Conservation (phyloP, 1,140 invertebrate species). For the Drosophila kikkawai region DNA sequence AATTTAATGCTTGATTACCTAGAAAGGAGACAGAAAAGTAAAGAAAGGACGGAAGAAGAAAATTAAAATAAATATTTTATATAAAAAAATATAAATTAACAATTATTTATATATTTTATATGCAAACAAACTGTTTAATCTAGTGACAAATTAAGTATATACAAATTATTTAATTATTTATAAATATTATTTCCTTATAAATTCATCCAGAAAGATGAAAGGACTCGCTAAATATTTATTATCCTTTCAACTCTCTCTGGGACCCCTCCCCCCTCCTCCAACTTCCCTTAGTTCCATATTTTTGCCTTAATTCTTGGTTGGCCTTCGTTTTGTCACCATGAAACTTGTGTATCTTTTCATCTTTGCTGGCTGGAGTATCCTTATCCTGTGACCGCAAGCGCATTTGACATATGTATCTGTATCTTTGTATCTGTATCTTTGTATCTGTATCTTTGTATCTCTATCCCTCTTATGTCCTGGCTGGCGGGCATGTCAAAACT, state of each 20-base stretch:
- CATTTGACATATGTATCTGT: constrained; percentile 33
- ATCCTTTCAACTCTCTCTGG: constrained; percentile 10
- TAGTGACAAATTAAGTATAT: no score
- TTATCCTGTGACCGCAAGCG: constrained; percentile 25
- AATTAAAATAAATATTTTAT: no score
- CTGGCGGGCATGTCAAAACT: constrained; percentile 29
- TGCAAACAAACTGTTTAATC: neutral
- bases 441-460: constrained; percentile 12
- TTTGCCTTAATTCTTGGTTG: constrained; percentile 1
- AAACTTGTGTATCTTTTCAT: constrained; percentile 48
- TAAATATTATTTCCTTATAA: neutral
- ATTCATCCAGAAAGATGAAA: constrained; percentile 7
- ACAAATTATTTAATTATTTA: neutral
- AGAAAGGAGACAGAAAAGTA: neutral
- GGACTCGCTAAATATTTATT: constrained; percentile 12
- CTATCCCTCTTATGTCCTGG: neutral
- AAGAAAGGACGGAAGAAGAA: neutral
- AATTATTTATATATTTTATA: no score
- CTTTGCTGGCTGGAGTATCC: constrained; percentile 1
- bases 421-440: constrained; percentile 1
- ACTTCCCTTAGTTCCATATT: neutral
- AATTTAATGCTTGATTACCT: constrained; percentile 53
- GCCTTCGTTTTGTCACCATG: constrained; percentile 6
- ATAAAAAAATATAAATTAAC: no score
- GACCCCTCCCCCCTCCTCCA: no score